Evolutionary conservation across 2,888 invertebrate species (phyloP).

Genomic region (Bibio marci): DNA sequence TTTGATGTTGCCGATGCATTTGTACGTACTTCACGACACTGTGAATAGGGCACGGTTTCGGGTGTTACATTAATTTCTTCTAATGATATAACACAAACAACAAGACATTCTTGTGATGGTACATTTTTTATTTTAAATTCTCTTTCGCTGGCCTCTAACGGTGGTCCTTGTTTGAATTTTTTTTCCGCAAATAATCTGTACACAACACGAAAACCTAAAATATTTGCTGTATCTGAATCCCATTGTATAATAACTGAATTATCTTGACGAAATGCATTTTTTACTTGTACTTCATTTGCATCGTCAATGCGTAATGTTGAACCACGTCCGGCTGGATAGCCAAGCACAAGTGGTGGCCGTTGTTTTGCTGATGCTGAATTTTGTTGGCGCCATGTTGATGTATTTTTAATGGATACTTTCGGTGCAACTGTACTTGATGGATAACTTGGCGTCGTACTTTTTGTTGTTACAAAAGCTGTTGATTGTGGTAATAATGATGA

Average conservation of each 20-base stretch:
- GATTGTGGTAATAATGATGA: conserved; percentile 14
- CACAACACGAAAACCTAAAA: conserved; percentile 76
- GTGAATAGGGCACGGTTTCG: conserved; percentile 66
- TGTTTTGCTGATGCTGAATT: conserved; percentile 21
- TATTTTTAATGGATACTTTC: conserved; percentile 26
- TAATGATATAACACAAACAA: conserved; percentile 81
- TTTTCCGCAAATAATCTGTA: conserved; percentile 80
- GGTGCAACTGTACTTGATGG: conserved; percentile 14
- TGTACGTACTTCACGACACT: conserved; percentile 79
- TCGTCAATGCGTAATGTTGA: conserved; percentile 42
- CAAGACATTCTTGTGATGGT: conserved; percentile 82
- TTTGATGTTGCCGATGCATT: conserved; percentile 67
- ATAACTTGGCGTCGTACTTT: conserved; percentile 13
- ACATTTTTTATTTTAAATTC: conserved; percentile 89
- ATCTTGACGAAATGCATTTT: conserved; percentile 66
- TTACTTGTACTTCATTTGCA: conserved; percentile 62
- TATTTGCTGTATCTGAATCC: conserved; percentile 76
- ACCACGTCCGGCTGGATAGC: conserved; percentile 46
- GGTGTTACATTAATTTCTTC: conserved; percentile 80
- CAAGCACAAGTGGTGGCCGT: conserved; percentile 54
- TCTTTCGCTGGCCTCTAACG: conserved; percentile 72
- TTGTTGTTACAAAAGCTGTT: conserved; percentile 16
- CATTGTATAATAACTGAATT: conserved; percentile 80
- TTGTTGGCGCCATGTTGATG: conserved; percentile 27
- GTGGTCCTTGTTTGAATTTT: conserved; percentile 78